Evolutionary conservation across 2,888 invertebrate species (phyloP).

Genomic region (Torymus auratus): DNA sequence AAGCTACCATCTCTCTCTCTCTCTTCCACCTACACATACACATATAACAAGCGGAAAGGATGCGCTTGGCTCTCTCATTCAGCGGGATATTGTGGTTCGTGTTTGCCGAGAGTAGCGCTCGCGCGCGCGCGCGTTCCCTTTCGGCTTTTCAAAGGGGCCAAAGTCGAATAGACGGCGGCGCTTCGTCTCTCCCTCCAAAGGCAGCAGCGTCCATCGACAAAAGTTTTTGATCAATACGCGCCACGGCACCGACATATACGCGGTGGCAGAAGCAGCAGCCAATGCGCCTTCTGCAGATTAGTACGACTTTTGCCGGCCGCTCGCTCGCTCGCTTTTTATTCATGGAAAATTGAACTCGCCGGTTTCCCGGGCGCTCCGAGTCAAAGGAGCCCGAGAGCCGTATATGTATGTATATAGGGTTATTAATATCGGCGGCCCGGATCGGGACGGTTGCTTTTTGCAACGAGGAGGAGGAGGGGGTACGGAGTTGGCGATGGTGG

Average conservation of each 20-base stretch:
- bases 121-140: neutral
- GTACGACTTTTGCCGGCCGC: conserved; percentile 36
- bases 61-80: conserved; percentile 47
- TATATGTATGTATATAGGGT: neutral
- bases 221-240: conserved; percentile 56
- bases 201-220: conserved; percentile 43
- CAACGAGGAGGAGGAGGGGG: too few species aligned
- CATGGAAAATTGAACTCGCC: conserved; percentile 54
- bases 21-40: too few species aligned
- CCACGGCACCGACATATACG: conserved; percentile 14
- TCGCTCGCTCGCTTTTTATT: conserved; percentile 49
- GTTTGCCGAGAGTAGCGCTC: conserved; percentile 19
- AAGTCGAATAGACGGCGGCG: conserved; percentile 33
- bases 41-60: conserved; percentile 49
- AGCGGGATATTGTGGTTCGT: conserved; percentile 49
- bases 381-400: conserved; percentile 3
- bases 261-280: neutral
- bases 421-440: conserved; percentile 32
- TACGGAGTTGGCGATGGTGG: too few species aligned
- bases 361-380: conserved; percentile 1
- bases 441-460: too few species aligned
- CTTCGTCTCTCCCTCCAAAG: conserved; percentile 6
- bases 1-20: too few species aligned
- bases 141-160: conserved; percentile 40
- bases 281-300: conserved; percentile 48